Base-by-base conservation (phyloP, 2,113 vertebrate species). In the Regulus satrapa region DNA sequence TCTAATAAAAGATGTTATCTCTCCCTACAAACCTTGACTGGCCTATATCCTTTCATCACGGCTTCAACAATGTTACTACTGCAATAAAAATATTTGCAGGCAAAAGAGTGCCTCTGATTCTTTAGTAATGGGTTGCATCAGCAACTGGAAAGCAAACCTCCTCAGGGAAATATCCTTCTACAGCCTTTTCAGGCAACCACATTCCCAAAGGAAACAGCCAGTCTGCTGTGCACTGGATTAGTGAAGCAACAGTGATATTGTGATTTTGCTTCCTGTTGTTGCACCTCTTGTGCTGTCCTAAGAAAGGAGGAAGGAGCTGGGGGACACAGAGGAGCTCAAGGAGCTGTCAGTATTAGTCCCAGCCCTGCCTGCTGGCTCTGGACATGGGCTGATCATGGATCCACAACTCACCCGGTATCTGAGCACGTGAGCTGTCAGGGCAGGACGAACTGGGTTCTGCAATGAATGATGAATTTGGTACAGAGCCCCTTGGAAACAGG, bases 1-100 rank as follows among this genome's bases (percentile, higher is more conserved):
- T 93, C 85, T 71, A 96, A 83, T 96, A 96, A 93, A 94, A 94
- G 91, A 97, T 94, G 46, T 92, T 96, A 97, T 97, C 95, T 92
- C 59, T 71, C 34, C 43, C 59, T 88, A 59, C 95, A 94, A 96
- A 92, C 79, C 79, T 94, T 90, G 92, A 97, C 79, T 94, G 64
- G 72, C 38, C 56, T 91, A 55, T 62, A 94, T 94, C 88, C 88
- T 97, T 95, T 96, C 94, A 84, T 77, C 85, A 81, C 4, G 0
- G 40, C 59, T 76, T 94, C 68, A 83, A 54, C 72, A 74, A 55
- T 77, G 83, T 80, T 84, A 77, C 91, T 92, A 55, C 85, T 63
- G 64, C 85, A 93, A 73, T 77, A 86, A 91, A 93, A 95, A 80
- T 45, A 90, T 43, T 91, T 92, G 24, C 46, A 71, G 72, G 82